Evolutionary conservation across 2,113 vertebrate genomes (phyloP), one percentile per base, ranked within the genome.

Genomic region (Pristiophorus japonicus): DNA sequence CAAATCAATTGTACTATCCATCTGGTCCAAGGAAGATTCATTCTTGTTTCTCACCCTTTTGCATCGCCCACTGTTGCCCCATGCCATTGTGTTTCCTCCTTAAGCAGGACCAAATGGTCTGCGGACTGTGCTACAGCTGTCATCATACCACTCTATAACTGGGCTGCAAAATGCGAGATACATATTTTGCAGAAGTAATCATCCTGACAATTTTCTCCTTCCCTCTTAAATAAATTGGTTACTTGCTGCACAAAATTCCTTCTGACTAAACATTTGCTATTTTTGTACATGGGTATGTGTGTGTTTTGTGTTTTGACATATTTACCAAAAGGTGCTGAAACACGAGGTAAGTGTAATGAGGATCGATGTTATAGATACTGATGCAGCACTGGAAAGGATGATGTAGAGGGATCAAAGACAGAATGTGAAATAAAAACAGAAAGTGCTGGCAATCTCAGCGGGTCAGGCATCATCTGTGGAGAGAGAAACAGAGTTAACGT

Each of bases 1-100:
- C 93, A 94, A 70, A 92, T 38, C 88, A 92, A 59, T 92, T 34
- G 30, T 92, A 30, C 93, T 34, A 70, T 70, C 93, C 93, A 94
- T 94, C 66, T 94, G 93, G 93, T 70, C 42, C 38, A 70, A 94
- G 65, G 93, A 67, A 94, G 93, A 94, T 94, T 73, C 24, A 51
- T 30, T 94, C 42, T 65, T 94, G 38, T 94, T 67, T 73, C 65
- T 94, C 45, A 94, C 65, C 45, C 66, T 51, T 20, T 94, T 70
- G 66, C 38, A 70, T 94, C 93, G 12, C 38, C 65, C 93, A 94
- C 45, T 70, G 93, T 27, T 94, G 38, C 65, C 66, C 66, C 93
- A 94, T 45, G 2, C 93, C 63, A 70, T 70, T 7, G 27, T 94
- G 45, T 73, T 94, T 94, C 91, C 93, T 94, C 65, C 65, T 51